These are phyloP conservation scores for Lissonota sp. DNA, from an alignment of 2,888 invertebrate species.

Conservation along the genomic window DNA sequence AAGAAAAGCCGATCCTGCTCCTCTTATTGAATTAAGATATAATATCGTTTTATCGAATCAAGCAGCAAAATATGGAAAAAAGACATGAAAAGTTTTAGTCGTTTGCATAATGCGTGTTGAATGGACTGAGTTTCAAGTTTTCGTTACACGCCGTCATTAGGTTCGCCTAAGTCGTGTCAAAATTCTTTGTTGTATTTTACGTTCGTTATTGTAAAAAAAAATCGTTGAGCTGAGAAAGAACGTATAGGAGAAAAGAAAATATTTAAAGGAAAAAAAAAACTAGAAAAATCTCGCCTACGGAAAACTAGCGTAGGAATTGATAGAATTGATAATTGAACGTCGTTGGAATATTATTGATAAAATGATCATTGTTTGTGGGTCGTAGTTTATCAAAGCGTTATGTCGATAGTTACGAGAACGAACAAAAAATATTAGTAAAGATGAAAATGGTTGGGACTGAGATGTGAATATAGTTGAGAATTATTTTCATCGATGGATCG, in stretches of 20 bases:
- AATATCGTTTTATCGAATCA: conserved; percentile 53
- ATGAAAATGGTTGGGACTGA: conserved; percentile 45
- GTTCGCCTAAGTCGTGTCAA: conserved; percentile 65
- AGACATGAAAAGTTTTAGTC: conserved; percentile 48
- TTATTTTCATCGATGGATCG: conserved; percentile 48
- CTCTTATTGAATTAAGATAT: conserved; percentile 71
- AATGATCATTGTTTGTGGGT: conserved; percentile 57
- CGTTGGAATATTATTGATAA: conserved; percentile 47
- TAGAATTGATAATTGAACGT: too few species aligned
- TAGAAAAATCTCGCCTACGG: conserved; percentile 19
- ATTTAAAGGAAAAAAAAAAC: conserved; percentile 5
- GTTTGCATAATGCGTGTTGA: conserved; percentile 65
- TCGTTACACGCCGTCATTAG: conserved; percentile 62
- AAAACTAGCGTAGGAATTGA: not conserved
- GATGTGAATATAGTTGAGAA: conserved; percentile 51
- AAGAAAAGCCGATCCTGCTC: conserved; percentile 68
- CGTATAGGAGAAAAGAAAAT: not conserved
- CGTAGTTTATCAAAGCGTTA: conserved; percentile 61
- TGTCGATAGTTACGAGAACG: conserved; percentile 46
- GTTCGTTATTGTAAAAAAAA: conserved; percentile 16
- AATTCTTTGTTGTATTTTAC: conserved; percentile 51
- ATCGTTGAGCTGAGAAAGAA: conserved; percentile 9
- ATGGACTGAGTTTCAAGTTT: conserved; percentile 64
- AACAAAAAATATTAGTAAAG: conserved; percentile 35
- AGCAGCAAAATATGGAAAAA: not conserved